These are phyloP conservation scores for Pollenia labialis DNA, from an alignment of 2,888 invertebrate genomes.

Conservation along the genomic window DNA sequence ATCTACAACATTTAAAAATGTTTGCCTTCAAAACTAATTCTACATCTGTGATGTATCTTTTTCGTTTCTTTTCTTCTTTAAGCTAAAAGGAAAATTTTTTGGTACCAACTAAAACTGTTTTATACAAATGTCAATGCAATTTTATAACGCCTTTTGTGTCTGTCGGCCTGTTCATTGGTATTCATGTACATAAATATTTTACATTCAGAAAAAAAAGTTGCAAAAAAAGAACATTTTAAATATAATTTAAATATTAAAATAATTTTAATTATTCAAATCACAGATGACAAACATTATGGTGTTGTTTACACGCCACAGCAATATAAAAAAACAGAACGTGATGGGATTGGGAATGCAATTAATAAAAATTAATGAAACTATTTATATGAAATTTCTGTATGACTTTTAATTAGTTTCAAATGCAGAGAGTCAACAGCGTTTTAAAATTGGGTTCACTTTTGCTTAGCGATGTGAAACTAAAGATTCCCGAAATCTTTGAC, in stretches of 20 bases:
- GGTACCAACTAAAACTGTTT: neutral
- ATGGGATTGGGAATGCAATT: constrained; percentile 7
- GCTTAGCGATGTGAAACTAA: no score
- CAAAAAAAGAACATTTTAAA: constrained; percentile 16
- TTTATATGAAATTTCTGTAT: no score
- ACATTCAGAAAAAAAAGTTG: constrained; percentile 12
- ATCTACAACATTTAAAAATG: constrained; percentile 7
- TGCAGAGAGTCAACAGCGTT: no score
- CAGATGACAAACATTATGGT: constrained; percentile 56
- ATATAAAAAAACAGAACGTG: neutral
- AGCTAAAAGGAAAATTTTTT: neutral
- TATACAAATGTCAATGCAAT: constrained; percentile 1
- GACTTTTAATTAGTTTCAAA: no score
- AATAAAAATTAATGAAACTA: neutral
- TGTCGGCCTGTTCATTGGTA: neutral
- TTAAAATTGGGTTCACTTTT: no score
- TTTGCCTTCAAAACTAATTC: constrained; percentile 57
- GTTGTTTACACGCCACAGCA: constrained; percentile 30
- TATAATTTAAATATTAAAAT: constrained; percentile 50
- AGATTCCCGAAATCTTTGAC: no score
- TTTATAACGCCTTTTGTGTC: neutral
- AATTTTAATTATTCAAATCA: constrained; percentile 51
- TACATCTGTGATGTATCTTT: constrained; percentile 63
- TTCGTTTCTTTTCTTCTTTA: neutral
- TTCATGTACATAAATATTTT: constrained; percentile 18